Evolutionary conservation across 2,888 invertebrate species (phyloP).

Genomic region (Metalampra italica): DNA sequence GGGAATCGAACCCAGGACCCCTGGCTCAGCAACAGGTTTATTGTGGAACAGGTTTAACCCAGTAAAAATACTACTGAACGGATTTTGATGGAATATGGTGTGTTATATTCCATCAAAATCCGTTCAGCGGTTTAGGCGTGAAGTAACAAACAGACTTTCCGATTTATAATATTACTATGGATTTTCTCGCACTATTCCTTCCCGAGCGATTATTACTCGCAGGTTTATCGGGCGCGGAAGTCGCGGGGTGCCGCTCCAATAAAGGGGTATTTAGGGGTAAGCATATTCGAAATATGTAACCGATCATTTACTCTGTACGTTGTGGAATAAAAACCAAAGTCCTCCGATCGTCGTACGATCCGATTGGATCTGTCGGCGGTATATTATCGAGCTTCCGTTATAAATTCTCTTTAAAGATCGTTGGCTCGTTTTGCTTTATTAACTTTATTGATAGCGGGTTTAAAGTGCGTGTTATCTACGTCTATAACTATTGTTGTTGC

Average conservation of each 20-base stretch:
- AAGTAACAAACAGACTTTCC: too few species aligned
- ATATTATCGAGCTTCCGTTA: conserved; percentile 43
- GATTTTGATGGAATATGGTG: too few species aligned
- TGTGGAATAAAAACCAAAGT: conserved; percentile 46
- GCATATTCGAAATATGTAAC: conserved; percentile 63
- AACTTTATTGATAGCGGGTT: conserved; percentile 27
- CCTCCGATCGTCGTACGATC: conserved; percentile 41
- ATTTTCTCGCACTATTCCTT: conserved; percentile 10
- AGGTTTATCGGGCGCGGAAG: conserved; percentile 33
- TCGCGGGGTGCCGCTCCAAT: conserved; percentile 39
- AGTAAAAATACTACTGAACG: too few species aligned
- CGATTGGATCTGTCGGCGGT: conserved; percentile 38
- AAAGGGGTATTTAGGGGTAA: conserved; percentile 62
- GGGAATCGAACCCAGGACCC: too few species aligned
- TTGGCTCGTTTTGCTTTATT: conserved; percentile 19
- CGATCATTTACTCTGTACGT: conserved; percentile 35
- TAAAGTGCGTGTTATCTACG: conserved; percentile 20
- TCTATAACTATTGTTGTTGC: not conserved
- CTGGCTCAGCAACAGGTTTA: too few species aligned
- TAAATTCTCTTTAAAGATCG: conserved; percentile 31
- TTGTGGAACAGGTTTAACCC: too few species aligned
- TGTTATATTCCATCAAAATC: too few species aligned
- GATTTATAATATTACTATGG: not conserved
- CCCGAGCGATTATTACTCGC: conserved; percentile 12
- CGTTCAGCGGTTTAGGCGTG: too few species aligned